Evolutionary conservation across 2,113 vertebrate species (phyloP), one percentile per base, ranked within the genome.

Genomic region (Campylomormyrus numenius): DNA sequence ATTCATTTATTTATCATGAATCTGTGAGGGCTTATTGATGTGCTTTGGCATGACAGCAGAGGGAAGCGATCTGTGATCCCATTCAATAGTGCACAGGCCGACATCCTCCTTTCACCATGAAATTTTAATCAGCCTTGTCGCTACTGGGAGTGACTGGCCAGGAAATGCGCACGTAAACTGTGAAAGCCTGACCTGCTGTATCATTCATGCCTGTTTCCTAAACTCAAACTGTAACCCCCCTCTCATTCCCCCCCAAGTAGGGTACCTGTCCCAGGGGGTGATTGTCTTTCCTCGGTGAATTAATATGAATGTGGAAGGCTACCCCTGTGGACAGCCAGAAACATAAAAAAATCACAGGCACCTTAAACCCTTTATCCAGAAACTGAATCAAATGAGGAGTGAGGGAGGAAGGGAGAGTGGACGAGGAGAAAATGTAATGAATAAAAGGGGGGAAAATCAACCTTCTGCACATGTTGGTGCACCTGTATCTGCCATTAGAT

Each of bases 41-140:
- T 87, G 85, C 50, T 87, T 87, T 49, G 50, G 31, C 35, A 35
- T 53, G 85, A 52, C 85, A 53, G 85, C 17, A 39, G 49, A 87
- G 50, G 85, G 85, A 87, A 87, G 31, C 24, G 84, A 86, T 86
- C 45, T 86, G 85, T 87, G 85, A 87, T 56, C 49, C 50, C 11
- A 48, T 56, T 87, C 85, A 87, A 56, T 87, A 87, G 85, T 27
- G 15, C 48, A 50, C 24, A 86, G 5, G 50, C 48, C 2, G 85
- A 53, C 85, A 87, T 53, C 85, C n/a, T 87, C 31, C 50, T 56
- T 87, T 53, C n/a, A 21, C 49, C 31, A 87, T 87, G 85, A 87
- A 87, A 56, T 50, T 53, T 87, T 87, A 87, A 87, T 53, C 50
- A 87, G 27, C 49, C 17, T 15, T 87, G 85, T 50, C 31, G 17